Base-by-base conservation (phyloP, 2,888 invertebrate species). In the Abrostola triplasia region DNA sequence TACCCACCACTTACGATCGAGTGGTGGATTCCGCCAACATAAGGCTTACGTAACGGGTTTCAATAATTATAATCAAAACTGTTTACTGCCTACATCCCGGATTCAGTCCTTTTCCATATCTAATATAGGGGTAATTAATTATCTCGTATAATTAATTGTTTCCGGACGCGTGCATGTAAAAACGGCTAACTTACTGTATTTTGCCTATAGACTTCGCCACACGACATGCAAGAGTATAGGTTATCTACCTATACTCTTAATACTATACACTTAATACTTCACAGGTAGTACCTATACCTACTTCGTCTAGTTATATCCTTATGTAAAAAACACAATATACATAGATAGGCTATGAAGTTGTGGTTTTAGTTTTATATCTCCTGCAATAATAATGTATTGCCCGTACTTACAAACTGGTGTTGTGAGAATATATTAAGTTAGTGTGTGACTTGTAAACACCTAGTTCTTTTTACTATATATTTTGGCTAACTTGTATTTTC, bases 41-140 rank as follows among this genome's bases (percentile, higher is more conserved):
- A 6, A 35, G 58, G n/a, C 49, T 37, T 7, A 24, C n/a, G 35
- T 53, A 41, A 53, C 41, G 35, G 35, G 36, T 50, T 40, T 35
- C 53, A 41, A 35, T 53, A 53, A 41, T 53, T 11, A 11, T 11
- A 53, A 40, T 41, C 41, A 41, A 47, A 47, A 35, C 47, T 47
- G 24, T 47, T 40, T 9, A 40, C 9, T 40, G 10, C 10, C 40
- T 40, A n/a, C n/a, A n/a, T n/a, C n/a, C n/a, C n/a, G n/a, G 40
- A 7, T 9, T 5, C 5, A 1, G 1, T 9, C 7, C 7, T 9
- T 1, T 4, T 9, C 40, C 40, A 1, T 10, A 7, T 40, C 40
- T 40, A 5, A 40, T 40, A 49, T 24, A 49, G 36, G 36, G 11
- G 36, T n/a, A 24, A 10, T 49, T 49, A 36, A 49, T 49, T n/a